Percentiles rank a stretch among this genome's conserved stretches.
phyloP scores from a whole-genome alignment of 1,140 invertebrate genomes.

The Drosophila biarmipes region DNA sequence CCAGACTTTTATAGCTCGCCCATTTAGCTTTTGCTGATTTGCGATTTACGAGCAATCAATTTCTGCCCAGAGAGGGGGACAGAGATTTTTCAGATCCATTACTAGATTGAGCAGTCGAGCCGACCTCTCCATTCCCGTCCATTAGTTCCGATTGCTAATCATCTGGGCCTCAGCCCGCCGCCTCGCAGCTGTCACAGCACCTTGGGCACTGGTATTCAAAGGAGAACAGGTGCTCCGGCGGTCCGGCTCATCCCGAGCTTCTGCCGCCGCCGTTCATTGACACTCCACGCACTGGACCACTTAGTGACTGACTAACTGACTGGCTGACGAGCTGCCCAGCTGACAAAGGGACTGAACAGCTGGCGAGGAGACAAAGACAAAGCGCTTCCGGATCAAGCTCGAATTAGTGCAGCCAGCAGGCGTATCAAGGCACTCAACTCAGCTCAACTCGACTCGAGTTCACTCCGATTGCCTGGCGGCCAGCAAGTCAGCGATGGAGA shows the following conservation, averaged over 20 bases:
- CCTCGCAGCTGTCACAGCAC: constrained; percentile 35
- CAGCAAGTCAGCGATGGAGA: constrained; percentile 38
- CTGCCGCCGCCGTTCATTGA: constrained; percentile 52
- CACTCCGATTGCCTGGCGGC: constrained; percentile 22
- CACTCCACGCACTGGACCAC: constrained; percentile 51
- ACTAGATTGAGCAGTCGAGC: neutral
- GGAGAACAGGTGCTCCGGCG: constrained; percentile 39
- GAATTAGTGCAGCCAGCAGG: constrained; percentile 74
- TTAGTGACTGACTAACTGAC: constrained; percentile 16
- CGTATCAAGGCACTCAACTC: constrained; percentile 49
- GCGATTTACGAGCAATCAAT: constrained; percentile 37
- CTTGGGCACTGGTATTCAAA: constrained; percentile 35
- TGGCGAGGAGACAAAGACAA: constrained; percentile 56
- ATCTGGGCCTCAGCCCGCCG: constrained; percentile 33
- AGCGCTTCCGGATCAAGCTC: constrained; percentile 47
- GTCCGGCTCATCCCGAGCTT: constrained; percentile 10
- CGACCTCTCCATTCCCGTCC: constrained; percentile 1
- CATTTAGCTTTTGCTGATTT: constrained; percentile 31
- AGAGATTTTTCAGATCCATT: constrained; percentile 1
- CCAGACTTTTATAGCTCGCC: constrained; percentile 26
- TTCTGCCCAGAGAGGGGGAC: neutral
- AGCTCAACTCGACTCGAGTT: constrained; percentile 12
- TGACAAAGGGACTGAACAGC: constrained; percentile 51
- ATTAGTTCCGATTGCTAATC: constrained; percentile 31
- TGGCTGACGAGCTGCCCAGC: neutral